phyloP scores from a whole-genome alignment of 2,888 invertebrate species.

The Arctia plantaginis region DNA sequence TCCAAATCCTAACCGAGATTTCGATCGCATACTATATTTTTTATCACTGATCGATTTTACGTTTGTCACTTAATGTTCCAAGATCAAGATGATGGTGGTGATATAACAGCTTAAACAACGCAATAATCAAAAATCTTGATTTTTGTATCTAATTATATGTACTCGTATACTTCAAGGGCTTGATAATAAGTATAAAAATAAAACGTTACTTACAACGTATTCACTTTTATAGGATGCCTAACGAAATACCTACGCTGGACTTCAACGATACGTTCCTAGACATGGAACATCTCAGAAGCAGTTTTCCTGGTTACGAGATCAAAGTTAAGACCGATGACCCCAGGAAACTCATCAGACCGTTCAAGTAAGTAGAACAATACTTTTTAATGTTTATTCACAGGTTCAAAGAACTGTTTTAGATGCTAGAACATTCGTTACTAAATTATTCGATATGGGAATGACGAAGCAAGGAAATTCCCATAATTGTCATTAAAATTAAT shows the following conservation, averaged over 20 bases:
- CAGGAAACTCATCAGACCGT: constrained; percentile 92
- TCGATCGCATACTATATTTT: no score
- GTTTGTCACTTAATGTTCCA: no score
- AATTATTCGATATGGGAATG: neutral
- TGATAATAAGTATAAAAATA: neutral
- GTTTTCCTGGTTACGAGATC: constrained; percentile 94
- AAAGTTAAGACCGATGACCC: constrained; percentile 89
- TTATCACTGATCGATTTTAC: no score
- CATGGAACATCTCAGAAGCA: constrained; percentile 93
- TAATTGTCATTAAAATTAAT: neutral
- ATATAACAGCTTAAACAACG: no score
- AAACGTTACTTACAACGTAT: neutral
- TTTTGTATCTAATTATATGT: neutral
- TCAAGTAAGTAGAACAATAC: constrained; percentile 86
- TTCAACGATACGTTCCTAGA: constrained; percentile 99
- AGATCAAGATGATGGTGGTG: no score
- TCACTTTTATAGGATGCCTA: constrained; percentile 90
- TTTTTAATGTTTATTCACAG: neutral
- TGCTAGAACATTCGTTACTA: neutral
- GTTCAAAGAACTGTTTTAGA: neutral
- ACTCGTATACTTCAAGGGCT: neutral
- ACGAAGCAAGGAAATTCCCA: constrained; percentile 4
- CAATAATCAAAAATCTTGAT: no score
- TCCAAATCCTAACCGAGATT: no score
- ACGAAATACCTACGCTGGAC: constrained; percentile 94